A percentile compares a stretch with the other conserved stretches of the same genome.
phyloP scores from a whole-genome alignment of 2,113 vertebrate species.

The Tapirus terrestris region DNA sequence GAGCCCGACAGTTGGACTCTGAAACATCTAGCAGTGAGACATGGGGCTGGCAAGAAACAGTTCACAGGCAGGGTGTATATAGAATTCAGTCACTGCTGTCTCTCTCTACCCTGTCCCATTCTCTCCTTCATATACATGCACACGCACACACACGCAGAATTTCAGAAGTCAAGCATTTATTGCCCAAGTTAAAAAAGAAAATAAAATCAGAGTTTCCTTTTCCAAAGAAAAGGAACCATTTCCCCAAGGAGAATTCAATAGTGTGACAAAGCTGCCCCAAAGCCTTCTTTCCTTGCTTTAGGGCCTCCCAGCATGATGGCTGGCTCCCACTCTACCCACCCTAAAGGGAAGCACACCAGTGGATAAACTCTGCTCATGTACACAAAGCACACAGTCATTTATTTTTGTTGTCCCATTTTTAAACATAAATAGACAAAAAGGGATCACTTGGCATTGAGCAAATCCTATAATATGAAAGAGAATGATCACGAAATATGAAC shows the following conservation, averaged over 20 bases:
- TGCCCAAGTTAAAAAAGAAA: background rate
- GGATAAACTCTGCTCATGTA: background rate
- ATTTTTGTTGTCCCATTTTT: background rate
- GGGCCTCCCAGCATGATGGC: background rate
- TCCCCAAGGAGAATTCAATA: background rate
- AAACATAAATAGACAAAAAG: background rate
- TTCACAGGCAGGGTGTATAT: accelerated
- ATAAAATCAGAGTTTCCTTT: background rate
- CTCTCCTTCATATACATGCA: background rate
- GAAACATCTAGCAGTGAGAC: background rate
- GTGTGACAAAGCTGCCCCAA: background rate
- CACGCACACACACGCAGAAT: background rate
- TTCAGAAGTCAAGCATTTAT: background rate
- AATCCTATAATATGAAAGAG: background rate
- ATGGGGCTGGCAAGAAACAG: background rate
- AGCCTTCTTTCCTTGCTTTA: background rate
- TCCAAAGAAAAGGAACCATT: background rate
- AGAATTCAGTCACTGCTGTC: background rate
- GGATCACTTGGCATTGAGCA: background rate
- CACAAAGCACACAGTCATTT: background rate
- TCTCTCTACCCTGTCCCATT: background rate
- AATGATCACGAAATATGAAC: background rate
- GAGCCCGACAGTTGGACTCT: background rate
- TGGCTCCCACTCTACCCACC: background rate
- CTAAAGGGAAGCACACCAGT: background rate